Conservation (phyloP, 2,888 invertebrate species). For the Bellardia pandia region DNA sequence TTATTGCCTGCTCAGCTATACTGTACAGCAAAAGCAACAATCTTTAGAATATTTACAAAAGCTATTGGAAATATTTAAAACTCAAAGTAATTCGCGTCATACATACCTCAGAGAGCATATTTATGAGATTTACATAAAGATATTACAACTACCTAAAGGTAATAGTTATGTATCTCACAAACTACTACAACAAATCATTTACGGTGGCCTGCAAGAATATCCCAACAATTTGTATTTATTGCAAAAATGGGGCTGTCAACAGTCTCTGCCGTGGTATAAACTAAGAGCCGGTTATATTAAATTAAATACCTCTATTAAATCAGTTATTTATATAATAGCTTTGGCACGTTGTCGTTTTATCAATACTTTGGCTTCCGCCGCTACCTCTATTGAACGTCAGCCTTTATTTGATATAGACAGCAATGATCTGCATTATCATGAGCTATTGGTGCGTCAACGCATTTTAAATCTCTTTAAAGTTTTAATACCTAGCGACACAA, state of each 20-base stretch:
- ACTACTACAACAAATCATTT: constrained; percentile 83
- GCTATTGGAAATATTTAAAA: constrained; percentile 75
- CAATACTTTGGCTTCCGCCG: constrained; percentile 48
- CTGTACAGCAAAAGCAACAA: constrained; percentile 75
- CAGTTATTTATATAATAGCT: constrained; percentile 84
- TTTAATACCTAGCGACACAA: constrained; percentile 74
- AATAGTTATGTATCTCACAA: constrained; percentile 82
- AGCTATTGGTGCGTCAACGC: constrained; percentile 78
- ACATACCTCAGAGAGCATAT: constrained; percentile 83
- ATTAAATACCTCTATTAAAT: constrained; percentile 84
- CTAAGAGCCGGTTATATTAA: constrained; percentile 83
- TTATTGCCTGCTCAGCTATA: constrained; percentile 76
- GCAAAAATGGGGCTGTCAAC: constrained; percentile 83
- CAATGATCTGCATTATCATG: constrained; percentile 74
- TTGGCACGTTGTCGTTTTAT: constrained; percentile 81
- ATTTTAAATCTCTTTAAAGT: constrained; percentile 79
- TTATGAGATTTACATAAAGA: constrained; percentile 83
- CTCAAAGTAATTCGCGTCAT: constrained; percentile 75
- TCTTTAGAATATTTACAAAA: constrained; percentile 77
- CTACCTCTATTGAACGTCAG: not conserved
- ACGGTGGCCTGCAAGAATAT: constrained; percentile 84
- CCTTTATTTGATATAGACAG: not conserved
- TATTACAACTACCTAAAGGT: constrained; percentile 75
- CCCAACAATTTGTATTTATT: constrained; percentile 87
- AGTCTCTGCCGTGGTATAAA: constrained; percentile 85